A percentile compares a stretch with the other conserved stretches of the same genome.
Evolutionary conservation across 2,113 vertebrate species (phyloP).

Genomic region (Meriones unguiculatus): DNA sequence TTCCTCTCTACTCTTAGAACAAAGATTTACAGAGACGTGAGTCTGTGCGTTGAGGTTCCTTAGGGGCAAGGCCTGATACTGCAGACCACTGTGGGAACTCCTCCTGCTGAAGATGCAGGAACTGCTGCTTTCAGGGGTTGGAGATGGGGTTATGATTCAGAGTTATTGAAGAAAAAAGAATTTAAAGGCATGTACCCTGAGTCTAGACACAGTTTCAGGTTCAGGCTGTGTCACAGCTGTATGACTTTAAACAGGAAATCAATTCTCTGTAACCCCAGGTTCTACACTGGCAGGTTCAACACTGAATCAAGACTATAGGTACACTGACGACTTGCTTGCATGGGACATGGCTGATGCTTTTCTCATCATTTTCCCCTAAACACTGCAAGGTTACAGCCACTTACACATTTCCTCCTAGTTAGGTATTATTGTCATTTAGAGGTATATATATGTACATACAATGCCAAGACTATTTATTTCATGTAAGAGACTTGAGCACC

Average conservation of each 20-base stretch:
- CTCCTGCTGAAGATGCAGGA: neutral
- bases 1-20: neutral
- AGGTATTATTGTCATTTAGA: neutral
- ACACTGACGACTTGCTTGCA: too few species aligned
- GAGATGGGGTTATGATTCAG: neutral
- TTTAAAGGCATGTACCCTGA: neutral
- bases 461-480: neutral
- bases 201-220: neutral
- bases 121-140: neutral
- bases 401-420: neutral
- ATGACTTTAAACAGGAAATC: neutral
- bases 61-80: neutral
- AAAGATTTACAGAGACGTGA: neutral
- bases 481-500: neutral
- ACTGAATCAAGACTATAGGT: neutral
- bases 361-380: neutral
- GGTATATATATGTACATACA: too few species aligned
- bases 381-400: too few species aligned
- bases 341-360: neutral
- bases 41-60: neutral
- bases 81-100: neutral
- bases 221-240: neutral
- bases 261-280: neutral
- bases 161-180: neutral
- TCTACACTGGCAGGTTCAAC: neutral